phyloP scores from a whole-genome alignment of 2,797 vertebrate genomes.

The Iguana delicatissima region DNA sequence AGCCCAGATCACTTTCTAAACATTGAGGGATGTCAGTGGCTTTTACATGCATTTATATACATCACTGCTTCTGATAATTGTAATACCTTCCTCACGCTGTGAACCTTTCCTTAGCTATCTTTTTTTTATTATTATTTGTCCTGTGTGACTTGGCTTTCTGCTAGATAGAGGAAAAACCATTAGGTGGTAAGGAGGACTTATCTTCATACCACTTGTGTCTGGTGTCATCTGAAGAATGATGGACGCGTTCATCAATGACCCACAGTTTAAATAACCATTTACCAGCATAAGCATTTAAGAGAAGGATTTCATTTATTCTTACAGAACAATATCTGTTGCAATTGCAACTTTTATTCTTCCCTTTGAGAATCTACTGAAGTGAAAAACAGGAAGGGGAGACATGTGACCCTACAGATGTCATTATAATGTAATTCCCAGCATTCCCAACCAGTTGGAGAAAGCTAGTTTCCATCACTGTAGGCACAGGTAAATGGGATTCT shows the following conservation, averaged over 20 bases:
- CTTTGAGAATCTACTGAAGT: conserved; percentile 49
- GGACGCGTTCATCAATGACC: conserved; percentile 49
- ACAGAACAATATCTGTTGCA: conserved; percentile 56
- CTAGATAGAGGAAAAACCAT: conserved; percentile 61
- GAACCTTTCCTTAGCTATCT: conserved; percentile 45
- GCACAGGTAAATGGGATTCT: too few relatives aligned
- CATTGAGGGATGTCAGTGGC: conserved; percentile 39
- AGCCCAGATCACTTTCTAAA: conserved; percentile 31
- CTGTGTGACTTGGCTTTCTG: conserved; percentile 50
- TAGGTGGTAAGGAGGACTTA: conserved; percentile 46
- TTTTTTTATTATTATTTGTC: conserved; percentile 36
- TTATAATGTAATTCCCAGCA: too few relatives aligned
- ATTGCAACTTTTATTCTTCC: conserved; percentile 65
- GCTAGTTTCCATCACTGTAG: neutral
- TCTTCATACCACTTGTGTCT: conserved; percentile 41
- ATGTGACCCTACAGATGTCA: too few relatives aligned
- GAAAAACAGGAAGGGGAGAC: neutral
- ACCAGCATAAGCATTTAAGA: conserved; percentile 46
- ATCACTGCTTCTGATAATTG: conserved; percentile 56
- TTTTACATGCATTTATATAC: conserved; percentile 41
- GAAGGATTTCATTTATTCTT: conserved; percentile 37
- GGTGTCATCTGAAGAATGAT: conserved; percentile 65
- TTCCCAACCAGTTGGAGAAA: neutral
- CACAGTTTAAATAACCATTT: conserved; percentile 58
- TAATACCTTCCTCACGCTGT: conserved; percentile 53